Conservation (phyloP, 1,140 invertebrate species). For the Protaetia brevitarsis region DNA sequence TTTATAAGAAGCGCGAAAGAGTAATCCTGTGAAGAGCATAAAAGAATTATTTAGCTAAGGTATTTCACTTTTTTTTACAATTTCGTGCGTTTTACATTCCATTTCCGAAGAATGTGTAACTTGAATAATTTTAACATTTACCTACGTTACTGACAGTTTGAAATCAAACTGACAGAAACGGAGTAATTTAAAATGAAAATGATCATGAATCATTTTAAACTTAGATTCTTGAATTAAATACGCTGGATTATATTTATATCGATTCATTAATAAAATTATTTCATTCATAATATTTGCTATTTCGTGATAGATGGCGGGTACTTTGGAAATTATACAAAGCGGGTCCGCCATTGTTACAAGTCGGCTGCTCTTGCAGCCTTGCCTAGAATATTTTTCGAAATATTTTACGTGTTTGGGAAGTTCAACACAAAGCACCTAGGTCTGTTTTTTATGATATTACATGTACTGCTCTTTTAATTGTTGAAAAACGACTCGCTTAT, state of each 20-base stretch:
- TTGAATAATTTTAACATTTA: no score
- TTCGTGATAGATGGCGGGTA: conserved; percentile 24
- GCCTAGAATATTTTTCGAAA: conserved; percentile 38
- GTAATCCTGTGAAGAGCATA: neutral
- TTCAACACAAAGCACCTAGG: conserved; percentile 29
- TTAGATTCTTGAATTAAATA: no score
- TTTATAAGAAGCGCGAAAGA: neutral
- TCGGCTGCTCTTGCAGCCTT: conserved; percentile 44
- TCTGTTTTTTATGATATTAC: conserved; percentile 34
- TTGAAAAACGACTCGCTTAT: neutral
- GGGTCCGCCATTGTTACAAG: conserved; percentile 47
- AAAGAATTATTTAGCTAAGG: neutral
- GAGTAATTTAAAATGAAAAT: no score
- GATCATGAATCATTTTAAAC: no score
- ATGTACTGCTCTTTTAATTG: conserved; percentile 23
- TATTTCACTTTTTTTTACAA: no score
- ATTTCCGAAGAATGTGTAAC: no score
- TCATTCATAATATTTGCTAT: conserved; percentile 5
- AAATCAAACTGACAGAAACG: no score
- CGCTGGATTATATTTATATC: no score
- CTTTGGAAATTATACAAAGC: conserved; percentile 32
- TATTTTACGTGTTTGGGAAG: conserved; percentile 31
- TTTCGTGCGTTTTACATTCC: no score
- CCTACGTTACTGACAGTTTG: no score
- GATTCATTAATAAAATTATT: conserved; percentile 16